These are phyloP conservation scores for Chymomyza amoena DNA, from an alignment of 2,888 invertebrate genomes.

Conservation along the genomic window DNA sequence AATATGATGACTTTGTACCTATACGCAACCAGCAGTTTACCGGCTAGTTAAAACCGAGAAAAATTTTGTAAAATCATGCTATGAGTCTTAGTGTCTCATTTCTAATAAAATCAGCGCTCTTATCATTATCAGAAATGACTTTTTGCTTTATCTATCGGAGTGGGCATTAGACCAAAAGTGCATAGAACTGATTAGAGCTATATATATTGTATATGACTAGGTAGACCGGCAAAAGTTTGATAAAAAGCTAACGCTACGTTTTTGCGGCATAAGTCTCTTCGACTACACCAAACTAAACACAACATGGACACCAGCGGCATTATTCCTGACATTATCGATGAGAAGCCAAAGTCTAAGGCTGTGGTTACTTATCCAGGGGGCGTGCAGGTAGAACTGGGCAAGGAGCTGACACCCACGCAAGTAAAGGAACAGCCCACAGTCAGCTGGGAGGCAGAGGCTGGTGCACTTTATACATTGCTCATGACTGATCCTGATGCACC, in stretches of 20 bases:
- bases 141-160: constrained; percentile 43
- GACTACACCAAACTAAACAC: constrained; percentile 42
- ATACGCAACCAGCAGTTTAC: constrained; percentile 74
- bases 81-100: neutral
- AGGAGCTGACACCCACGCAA: constrained; percentile 86
- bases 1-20: constrained; percentile 78
- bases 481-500: constrained; percentile 92
- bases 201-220: constrained; percentile 11
- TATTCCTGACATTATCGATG: constrained; percentile 73
- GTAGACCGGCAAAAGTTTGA: constrained; percentile 19
- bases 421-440: constrained; percentile 76
- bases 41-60: constrained; percentile 16
- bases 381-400: constrained; percentile 81
- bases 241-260: constrained; percentile 45
- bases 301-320: constrained; percentile 70
- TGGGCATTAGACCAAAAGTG: constrained; percentile 42
- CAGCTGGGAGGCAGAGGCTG: constrained; percentile 67
- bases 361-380: constrained; percentile 75
- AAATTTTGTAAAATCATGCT: constrained; percentile 13
- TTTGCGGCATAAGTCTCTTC: constrained; percentile 44
- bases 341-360: constrained; percentile 54
- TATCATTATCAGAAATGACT: constrained; percentile 34
- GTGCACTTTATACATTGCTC: constrained; percentile 72
- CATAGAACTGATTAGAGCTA: constrained; percentile 45
- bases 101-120: constrained; percentile 18